Percentiles rank a stretch among this genome's conserved stretches.
Conservation (phyloP, 2,888 invertebrate species). For the Drosophila neoperkinsi region DNA sequence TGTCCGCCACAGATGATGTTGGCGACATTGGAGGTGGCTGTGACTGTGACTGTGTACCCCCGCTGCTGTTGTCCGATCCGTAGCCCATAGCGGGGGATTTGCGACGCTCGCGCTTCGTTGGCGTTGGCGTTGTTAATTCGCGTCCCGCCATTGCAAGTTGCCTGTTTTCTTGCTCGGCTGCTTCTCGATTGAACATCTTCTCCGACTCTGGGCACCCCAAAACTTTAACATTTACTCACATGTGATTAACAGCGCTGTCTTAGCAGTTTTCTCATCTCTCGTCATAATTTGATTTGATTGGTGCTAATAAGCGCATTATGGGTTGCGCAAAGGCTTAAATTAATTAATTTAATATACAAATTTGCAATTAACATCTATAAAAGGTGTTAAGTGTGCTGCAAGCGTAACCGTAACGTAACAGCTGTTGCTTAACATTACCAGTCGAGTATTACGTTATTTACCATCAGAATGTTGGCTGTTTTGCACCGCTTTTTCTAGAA, state of each 20-base stretch:
- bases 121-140: constrained; percentile 42
- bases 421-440: constrained; percentile 1
- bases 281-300: background rate
- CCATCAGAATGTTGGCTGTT: background rate
- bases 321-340: no score
- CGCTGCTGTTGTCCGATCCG: constrained; percentile 26
- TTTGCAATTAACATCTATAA: background rate
- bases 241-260: constrained; percentile 3
- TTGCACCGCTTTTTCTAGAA: background rate
- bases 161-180: constrained; percentile 22
- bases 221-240: constrained; percentile 4
- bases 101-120: constrained; percentile 64
- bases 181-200: constrained; percentile 7
- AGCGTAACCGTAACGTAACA: background rate
- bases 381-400: background rate
- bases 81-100: constrained; percentile 62
- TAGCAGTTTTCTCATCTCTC: background rate
- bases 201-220: constrained; percentile 23
- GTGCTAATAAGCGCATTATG: background rate
- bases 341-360: background rate
- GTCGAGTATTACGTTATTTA: background rate
- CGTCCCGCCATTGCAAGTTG: constrained; percentile 55
- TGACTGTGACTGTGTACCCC: constrained; percentile 7
- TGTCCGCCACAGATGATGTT: constrained; percentile 81
- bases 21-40: constrained; percentile 70